Conservation (phyloP, 2,888 invertebrate species). For the Agelastica alni region DNA sequence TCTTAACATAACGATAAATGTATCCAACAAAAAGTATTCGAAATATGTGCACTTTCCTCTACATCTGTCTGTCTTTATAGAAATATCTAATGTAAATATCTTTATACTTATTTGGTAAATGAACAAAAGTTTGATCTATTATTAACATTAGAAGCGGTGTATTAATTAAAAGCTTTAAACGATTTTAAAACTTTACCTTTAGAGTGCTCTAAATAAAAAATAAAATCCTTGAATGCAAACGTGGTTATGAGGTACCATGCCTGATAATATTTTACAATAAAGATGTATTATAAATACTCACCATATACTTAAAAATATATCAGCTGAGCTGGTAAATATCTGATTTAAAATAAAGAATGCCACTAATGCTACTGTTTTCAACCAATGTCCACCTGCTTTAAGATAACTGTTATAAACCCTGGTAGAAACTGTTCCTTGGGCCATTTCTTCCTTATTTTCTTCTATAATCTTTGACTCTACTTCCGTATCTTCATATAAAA, state of each 20-base stretch:
- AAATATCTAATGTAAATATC: no score
- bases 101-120: no score
- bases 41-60: no score
- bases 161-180: no score
- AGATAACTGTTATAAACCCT: conserved; percentile 71
- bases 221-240: no score
- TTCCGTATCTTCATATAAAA: conserved; percentile 38
- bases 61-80: no score
- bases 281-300: conserved; percentile 47
- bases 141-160: no score
- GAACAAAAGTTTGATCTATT: no score
- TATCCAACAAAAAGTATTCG: no score
- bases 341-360: conserved; percentile 44
- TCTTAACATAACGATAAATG: no score
- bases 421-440: conserved; percentile 62
- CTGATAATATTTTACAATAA: not conserved
- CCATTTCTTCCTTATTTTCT: conserved; percentile 61
- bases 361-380: conserved; percentile 57
- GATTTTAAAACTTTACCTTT: no score
- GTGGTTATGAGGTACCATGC: not conserved
- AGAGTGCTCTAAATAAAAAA: no score
- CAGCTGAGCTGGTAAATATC: conserved; percentile 69
- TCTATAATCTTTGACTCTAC: conserved; percentile 24
- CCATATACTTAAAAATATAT: conserved; percentile 82
- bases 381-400: conserved; percentile 69